Conservation (phyloP, 2,797 vertebrate species). For the Enteromius anoplus region DNA sequence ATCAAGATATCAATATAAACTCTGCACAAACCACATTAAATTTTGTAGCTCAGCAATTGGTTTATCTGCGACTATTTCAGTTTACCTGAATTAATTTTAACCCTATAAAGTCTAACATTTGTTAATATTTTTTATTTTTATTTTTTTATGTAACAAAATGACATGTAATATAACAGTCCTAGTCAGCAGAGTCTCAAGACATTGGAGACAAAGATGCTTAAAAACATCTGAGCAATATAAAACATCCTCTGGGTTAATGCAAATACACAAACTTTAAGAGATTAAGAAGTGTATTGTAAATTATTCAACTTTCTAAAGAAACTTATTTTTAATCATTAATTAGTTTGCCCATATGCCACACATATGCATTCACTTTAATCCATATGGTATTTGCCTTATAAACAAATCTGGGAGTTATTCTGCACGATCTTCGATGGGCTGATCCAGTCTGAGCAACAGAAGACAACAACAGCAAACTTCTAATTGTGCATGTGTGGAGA, state of each 20-base stretch:
- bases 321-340: constrained; percentile 52
- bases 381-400: constrained; percentile 55
- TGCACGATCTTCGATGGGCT: constrained; percentile 15
- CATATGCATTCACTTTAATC: constrained; percentile 47
- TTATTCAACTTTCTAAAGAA: constrained; percentile 46
- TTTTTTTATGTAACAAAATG: too few relatives aligned
- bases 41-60: not conserved
- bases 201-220: not conserved
- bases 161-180: too few relatives aligned
- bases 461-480: constrained; percentile 44
- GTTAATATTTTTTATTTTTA: too few relatives aligned
- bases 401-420: constrained; percentile 44
- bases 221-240: not conserved
- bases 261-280: constrained; percentile 14
- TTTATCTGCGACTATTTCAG: not conserved
- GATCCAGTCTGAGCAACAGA: constrained; percentile 45
- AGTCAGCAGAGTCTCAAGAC: not conserved
- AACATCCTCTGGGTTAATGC: not conserved
- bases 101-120: too few relatives aligned
- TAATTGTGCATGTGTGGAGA: constrained; percentile 55
- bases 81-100: not conserved
- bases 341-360: constrained; percentile 57
- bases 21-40: not conserved
- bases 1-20: too few relatives aligned
- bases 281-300: constrained; percentile 40